Conservation (phyloP, 2,113 vertebrate species). For the Prochilodus magdalenae region DNA sequence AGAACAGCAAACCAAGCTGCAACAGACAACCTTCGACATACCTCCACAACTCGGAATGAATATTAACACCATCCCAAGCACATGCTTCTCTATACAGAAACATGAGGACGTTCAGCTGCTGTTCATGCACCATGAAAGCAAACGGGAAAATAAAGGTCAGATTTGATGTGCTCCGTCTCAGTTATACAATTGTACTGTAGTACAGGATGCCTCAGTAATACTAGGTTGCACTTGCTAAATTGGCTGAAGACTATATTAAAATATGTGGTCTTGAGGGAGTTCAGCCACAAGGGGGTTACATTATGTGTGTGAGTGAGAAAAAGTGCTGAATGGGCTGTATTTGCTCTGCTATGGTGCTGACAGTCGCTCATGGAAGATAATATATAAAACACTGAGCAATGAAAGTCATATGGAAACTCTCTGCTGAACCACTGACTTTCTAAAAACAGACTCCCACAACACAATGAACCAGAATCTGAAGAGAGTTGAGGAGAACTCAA, state of each 20-base stretch:
- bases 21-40: neutral
- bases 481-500: no score
- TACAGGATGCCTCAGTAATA: slow-evolving; percentile 25
- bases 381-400: neutral
- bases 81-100: neutral
- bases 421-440: no score
- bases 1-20: neutral
- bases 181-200: neutral
- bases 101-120: neutral
- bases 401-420: no score
- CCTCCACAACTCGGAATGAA: neutral
- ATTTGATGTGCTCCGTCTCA: no score
- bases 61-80: neutral
- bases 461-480: no score
- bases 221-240: neutral
- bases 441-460: no score
- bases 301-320: neutral
- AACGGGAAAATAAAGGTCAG: no score
- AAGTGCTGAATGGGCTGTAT: slow-evolving; percentile 8
- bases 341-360: neutral
- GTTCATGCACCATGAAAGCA: no score
- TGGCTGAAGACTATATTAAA: neutral
- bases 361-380: neutral
- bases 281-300: slow-evolving; percentile 21
- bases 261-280: neutral